Conservation (phyloP, 2,888 invertebrate species). For the Cremastobaeus sp. region DNA sequence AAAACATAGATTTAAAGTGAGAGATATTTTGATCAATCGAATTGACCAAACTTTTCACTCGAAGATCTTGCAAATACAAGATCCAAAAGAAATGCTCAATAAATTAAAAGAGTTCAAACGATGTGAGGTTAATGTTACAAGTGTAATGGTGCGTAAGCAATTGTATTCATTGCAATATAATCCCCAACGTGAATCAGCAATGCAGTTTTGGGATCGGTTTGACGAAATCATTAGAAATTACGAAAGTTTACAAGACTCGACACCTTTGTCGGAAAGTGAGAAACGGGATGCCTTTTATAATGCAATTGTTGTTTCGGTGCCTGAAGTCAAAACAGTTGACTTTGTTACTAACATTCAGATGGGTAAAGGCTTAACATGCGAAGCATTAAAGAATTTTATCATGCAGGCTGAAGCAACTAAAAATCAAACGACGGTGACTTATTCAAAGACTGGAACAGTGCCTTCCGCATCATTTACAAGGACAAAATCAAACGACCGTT, state of each 20-base stretch:
- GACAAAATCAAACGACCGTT: neutral
- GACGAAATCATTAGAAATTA: conserved; percentile 29
- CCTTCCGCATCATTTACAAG: neutral
- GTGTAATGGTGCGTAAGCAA: conserved; percentile 44
- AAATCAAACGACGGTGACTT: neutral
- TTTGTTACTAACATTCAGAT: neutral
- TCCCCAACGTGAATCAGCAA: conserved; percentile 42
- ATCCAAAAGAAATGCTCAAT: neutral
- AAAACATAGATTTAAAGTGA: conserved; percentile 1
- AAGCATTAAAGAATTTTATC: neutral
- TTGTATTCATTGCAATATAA: conserved; percentile 52
- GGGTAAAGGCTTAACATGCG: neutral
- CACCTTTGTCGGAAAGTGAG: conserved; percentile 3
- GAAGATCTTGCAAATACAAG: conserved; percentile 1
- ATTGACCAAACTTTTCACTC: neutral
- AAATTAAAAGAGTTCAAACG: neutral
- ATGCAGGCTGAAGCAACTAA: neutral
- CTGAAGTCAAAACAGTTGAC: neutral
- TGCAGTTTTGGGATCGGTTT: conserved; percentile 53
- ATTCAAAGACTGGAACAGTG: neutral
- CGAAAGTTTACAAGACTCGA: neutral
- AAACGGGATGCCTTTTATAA: conserved; percentile 6
- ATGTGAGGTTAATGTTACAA: conserved; percentile 50
- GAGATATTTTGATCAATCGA: conserved; percentile 5
- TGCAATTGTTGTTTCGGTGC: neutral